phyloP scores from a whole-genome alignment of 2,113 vertebrate species.

The Burhinus bistriatus region DNA sequence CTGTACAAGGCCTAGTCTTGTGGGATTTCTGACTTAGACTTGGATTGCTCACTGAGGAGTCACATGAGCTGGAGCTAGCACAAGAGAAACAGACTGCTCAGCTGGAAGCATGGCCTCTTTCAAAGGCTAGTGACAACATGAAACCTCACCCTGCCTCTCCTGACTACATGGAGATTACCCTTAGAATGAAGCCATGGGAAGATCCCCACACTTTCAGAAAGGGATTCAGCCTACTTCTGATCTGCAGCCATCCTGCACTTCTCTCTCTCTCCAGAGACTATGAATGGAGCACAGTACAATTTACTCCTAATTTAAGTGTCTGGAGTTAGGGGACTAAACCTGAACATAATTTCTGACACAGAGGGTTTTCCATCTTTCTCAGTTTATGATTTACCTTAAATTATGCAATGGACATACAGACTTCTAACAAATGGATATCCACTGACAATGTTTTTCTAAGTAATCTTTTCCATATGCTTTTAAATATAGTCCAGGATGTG shows the following conservation, averaged over 20 bases:
- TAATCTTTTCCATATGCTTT: conserved; percentile 19
- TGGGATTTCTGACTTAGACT: neutral
- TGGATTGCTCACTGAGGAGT: neutral
- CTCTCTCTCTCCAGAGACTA: neutral
- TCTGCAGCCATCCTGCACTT: neutral
- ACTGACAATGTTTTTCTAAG: neutral
- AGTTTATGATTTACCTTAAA: neutral
- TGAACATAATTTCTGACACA: neutral
- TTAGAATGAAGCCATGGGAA: neutral
- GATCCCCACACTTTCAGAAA: neutral
- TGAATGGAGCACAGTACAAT: neutral
- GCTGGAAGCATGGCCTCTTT: neutral
- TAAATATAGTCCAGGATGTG: neutral
- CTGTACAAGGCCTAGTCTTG: neutral
- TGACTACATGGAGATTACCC: neutral
- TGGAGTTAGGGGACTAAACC: neutral
- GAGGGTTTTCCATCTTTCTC: neutral
- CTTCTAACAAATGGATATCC: neutral
- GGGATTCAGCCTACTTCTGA: neutral
- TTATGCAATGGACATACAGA: neutral
- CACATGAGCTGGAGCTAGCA: neutral
- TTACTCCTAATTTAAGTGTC: neutral
- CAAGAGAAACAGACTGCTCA: conserved; percentile 16
- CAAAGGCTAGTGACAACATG: neutral
- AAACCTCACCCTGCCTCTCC: neutral